Base-by-base conservation (phyloP, 30 jellyfish, hydroid and myxozoan genomes). In the Aurelia sp. region DNA sequence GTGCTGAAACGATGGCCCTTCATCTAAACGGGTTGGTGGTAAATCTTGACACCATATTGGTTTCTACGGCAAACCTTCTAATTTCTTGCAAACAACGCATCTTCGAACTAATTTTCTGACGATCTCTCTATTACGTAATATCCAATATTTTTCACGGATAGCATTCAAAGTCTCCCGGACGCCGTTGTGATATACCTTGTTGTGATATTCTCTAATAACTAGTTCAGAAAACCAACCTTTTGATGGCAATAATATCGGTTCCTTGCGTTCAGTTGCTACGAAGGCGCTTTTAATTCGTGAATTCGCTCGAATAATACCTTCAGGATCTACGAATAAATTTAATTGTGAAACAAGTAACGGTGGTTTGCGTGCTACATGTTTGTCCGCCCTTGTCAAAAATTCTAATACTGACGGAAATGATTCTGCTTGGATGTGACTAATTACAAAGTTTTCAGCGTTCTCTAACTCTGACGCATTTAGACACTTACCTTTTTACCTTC, bases 191-290 rank as follows among this genome's bases (percentile, higher is more conserved):
- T 55, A 55, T 13, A 55, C 16, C 18, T 18, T 55, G 65, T 68
- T 72, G 33, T 72, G 84, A 41, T 72, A 53, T 6, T 72, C 76
- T 5, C 9, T 15, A 37, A 41, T 72, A 48, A 72, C 13, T 72
- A 72, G 47, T 21, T 33, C 44, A 19, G 75, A 33, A 41, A 30
- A 72, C 44, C 75, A 6, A 72, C 17, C 48, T 37, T 72, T 41
- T 53, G 84, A 41, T 13, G 84, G 84, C 75, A 72, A 48, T 5
- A 72, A 51, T 17, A 72, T 72, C 13, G 70, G 84, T 37, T 31
- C 21, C 48, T 72, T 48, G 84, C 73, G 5, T 7, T 72, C 37
- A 11, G 37, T 72, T 21, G 44, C 6, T 13, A 72, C 77, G 5
- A 27, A 11, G 20, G 84, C 10, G 15, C 31, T 72, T 30, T 11